Base-by-base conservation (phyloP, 2,888 invertebrate species). In the Ennomos erosarius region DNA sequence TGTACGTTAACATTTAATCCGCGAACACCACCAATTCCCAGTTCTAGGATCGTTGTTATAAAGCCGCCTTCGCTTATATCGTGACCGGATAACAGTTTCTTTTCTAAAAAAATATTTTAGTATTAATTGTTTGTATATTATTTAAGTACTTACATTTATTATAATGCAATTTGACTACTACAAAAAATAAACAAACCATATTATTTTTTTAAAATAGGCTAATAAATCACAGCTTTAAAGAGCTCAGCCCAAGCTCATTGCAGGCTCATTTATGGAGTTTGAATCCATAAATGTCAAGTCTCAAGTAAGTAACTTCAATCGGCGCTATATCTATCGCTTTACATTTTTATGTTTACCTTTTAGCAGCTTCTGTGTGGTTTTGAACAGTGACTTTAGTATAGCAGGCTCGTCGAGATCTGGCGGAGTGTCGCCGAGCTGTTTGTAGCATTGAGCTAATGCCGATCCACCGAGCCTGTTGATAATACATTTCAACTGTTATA, bases 61-160 rank as follows among this genome's bases (percentile, higher is more conserved):
- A 99, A 92, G 35, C 99, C 99, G 16, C 99, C 99, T 89, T 99
- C 99, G 80, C 99, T 99, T 6, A 99, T 94, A 84, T 99, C 99
- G 82, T 99, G 99, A 0, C 99, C 99, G 6, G 99, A 94, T 37
- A 96, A 80, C 9, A 98, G 84, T 78, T 94, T 94, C 4, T 93
- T 93, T 69, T 95, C 96, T 96, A 79, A 26, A 36, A 43, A 36
- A 10, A 46, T 11, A 45, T 45, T 45, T 11, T 0, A 35, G 16
- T 1, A 35, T 12, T n/a, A 35, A 11, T 34, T 61, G 68, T 16
- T n/a, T n/a, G n/a, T n/a, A n/a, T 16, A 16, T 16, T 16, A 16
- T 16, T 16, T 16, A n/a, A n/a, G n/a, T n/a, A 16, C 16, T 16
- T 2, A 16, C 16, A 16, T 16, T 16, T 16, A 16, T 16, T 16